Evolutionary conservation across 2,797 vertebrate species (phyloP).

Genomic region (Leptatherina wallacei): DNA sequence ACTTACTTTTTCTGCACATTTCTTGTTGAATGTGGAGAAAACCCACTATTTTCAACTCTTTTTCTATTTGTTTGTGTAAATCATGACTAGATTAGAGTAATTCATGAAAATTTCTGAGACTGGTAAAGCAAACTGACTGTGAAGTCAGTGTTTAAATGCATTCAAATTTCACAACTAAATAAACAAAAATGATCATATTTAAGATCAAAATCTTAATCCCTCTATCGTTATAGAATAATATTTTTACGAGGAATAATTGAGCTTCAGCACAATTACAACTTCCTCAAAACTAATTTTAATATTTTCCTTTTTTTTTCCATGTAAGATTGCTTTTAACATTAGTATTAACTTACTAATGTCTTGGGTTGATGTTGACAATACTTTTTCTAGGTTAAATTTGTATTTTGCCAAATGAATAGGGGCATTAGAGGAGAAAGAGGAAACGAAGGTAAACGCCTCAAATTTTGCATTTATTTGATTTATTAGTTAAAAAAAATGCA

Average conservation of each 20-base stretch:
- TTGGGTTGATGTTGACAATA: slow-evolving; percentile 94
- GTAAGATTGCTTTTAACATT: slow-evolving; percentile 94
- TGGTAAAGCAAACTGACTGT: slow-evolving; percentile 30
- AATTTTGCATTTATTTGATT: slow-evolving; percentile 81
- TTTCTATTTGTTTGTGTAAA: too few relatives aligned
- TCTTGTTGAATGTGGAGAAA: too few relatives aligned
- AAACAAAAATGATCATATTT: too few relatives aligned
- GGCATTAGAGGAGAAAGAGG: slow-evolving; percentile 94
- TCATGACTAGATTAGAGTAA: too few relatives aligned
- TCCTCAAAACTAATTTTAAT: slow-evolving; percentile 93
- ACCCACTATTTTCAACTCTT: too few relatives aligned
- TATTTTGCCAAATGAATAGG: slow-evolving; percentile 92
- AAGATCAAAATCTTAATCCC: too few relatives aligned
- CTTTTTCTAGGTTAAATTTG: slow-evolving; percentile 85
- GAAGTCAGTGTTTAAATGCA: neutral
- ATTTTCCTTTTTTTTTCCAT: slow-evolving; percentile 91
- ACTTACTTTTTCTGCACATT: too few relatives aligned
- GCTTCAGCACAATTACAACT: slow-evolving; percentile 61
- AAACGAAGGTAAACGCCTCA: slow-evolving; percentile 95
- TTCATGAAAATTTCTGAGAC: neutral
- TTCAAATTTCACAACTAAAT: too few relatives aligned
- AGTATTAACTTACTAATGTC: slow-evolving; percentile 96
- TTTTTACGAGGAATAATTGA: neutral
- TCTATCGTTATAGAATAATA: neutral
- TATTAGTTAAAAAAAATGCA: slow-evolving; percentile 78